Evolutionary conservation across 2,888 invertebrate genomes (phyloP).

Genomic region (Drosophila paramelanica): DNA sequence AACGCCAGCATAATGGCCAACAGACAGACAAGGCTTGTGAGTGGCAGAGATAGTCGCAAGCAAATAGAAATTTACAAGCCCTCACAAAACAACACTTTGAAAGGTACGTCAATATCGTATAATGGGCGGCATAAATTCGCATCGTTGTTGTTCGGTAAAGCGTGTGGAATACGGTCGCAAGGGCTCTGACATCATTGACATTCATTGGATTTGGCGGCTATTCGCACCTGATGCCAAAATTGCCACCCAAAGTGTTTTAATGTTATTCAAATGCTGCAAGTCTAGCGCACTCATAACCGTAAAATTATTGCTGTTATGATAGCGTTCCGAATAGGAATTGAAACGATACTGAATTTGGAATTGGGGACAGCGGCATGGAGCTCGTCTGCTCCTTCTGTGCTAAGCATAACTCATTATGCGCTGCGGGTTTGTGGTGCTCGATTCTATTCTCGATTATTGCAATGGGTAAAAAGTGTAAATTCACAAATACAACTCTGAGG

Average conservation of each 20-base stretch:
- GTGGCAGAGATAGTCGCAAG: slow-evolving; percentile 11
- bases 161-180: slow-evolving; percentile 42
- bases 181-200: slow-evolving; percentile 73
- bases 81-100: not conserved
- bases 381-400: not conserved
- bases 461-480: no score
- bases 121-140: slow-evolving; percentile 54
- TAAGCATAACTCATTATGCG: slow-evolving; percentile 6
- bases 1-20: slow-evolving; percentile 52
- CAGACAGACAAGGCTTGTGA: not conserved
- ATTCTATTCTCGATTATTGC: slow-evolving; percentile 8
- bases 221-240: slow-evolving; percentile 73
- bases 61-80: slow-evolving; percentile 40
- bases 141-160: slow-evolving; percentile 39
- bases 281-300: slow-evolving; percentile 45
- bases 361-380: not conserved
- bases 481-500: no score
- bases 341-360: not conserved
- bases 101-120: slow-evolving; percentile 18
- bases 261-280: slow-evolving; percentile 57
- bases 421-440: not conserved
- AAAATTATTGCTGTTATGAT: slow-evolving; percentile 53
- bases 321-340: slow-evolving; percentile 14
- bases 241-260: slow-evolving; percentile 49
- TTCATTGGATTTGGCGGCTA: slow-evolving; percentile 78